Base-by-base conservation (phyloP, 2,797 vertebrate genomes). In the Morelia viridis region DNA sequence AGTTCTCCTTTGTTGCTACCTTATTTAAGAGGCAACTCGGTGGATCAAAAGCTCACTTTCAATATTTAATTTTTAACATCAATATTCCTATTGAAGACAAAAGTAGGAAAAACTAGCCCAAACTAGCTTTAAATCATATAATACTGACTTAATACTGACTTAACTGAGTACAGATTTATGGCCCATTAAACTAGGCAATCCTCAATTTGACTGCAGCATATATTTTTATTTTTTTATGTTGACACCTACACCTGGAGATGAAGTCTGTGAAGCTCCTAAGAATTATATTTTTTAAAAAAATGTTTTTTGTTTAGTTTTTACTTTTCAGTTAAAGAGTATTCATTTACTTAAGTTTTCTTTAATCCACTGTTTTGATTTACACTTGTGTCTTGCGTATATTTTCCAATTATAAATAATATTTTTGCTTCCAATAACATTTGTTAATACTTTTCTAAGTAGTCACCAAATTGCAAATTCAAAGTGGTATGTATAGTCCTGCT, bases 181-280 rank as follows among this genome's bases (percentile, higher is more conserved):
- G 31, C 50, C 15, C 46, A 28, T 46, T 56, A 58, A 71, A 10
- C 19, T 83, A 88, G 58, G 22, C 50, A 80, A 80, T 83, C 56
- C 41, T 53, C 17, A 4, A 17, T 28, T 90, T 56, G 24, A 5
- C 80, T 58, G 65, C 41, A 80, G 31, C 24, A 56, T 56, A 68
- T 89, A 80, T 89, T 89, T 89, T 90, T n/a, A 83, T 90, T 88
- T 87, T 76, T 80, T 56, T 6, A 35, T 60, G 2, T n/a, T 35
- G 8, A 87, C 5, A 60, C 11, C 65, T 76, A 24, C 10, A 46
- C 7, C 62, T 87, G 31, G 62, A 61, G 71, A 58, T 9, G 28
- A 46, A 57, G 41, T n/a, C 57, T 90, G 41, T 62, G 76, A 28
- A 87, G 64, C 28, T 80, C 31, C 35, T 6, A 31, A 86, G 26